These are phyloP conservation scores for Mormyrops attenuatus DNA, from an alignment of 2,797 vertebrate genomes.

Conservation along the genomic window DNA sequence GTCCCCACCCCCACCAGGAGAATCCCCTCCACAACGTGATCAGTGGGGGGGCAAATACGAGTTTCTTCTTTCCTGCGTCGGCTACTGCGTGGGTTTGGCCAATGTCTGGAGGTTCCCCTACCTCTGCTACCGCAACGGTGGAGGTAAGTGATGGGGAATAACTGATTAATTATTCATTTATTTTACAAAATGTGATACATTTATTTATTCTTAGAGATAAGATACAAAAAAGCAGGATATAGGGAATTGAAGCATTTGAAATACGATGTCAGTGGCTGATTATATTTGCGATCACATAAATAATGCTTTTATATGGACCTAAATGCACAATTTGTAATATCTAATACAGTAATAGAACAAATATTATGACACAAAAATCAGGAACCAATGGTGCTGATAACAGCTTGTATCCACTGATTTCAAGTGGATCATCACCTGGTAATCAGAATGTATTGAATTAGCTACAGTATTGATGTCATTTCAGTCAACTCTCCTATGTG, in stretches of 20 bases:
- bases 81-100: slow-evolving; percentile 75
- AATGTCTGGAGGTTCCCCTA: slow-evolving; percentile 79
- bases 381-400: neutral
- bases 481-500: neutral
- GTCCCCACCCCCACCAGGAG: slow-evolving; percentile 10
- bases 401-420: neutral
- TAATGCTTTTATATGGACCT: neutral
- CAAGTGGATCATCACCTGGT: neutral
- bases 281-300: neutral
- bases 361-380: neutral
- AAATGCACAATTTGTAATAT: neutral
- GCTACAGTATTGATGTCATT: neutral
- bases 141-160: slow-evolving; percentile 59
- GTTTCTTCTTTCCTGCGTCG: slow-evolving; percentile 75
- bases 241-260: neutral
- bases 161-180: neutral
- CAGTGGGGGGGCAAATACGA: slow-evolving; percentile 70
- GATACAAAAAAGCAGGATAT: neutral
- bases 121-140: slow-evolving; percentile 79
- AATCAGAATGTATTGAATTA: neutral
- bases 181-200: neutral
- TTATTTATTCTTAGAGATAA: neutral
- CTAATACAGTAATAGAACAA: neutral
- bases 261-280: neutral
- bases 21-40: slow-evolving; percentile 39